Conservation (phyloP, 2,113 vertebrate genomes). For the Morone saxatilis region DNA sequence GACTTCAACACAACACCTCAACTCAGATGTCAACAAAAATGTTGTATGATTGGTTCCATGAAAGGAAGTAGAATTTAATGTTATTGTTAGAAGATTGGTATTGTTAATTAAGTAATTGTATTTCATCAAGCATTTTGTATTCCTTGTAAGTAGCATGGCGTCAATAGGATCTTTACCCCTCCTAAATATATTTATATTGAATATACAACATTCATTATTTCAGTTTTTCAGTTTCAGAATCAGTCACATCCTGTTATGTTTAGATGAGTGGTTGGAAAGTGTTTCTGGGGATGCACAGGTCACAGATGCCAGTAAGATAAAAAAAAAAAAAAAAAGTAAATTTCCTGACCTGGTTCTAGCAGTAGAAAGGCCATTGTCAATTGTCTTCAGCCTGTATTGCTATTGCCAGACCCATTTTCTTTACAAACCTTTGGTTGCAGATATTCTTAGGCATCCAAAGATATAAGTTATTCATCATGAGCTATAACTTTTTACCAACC, state of each 20-base stretch:
- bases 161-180: not conserved
- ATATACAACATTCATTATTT: not conserved
- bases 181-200: not conserved
- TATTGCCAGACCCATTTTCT: not conserved
- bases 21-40: not conserved
- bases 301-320: not conserved
- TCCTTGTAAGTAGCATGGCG: not conserved
- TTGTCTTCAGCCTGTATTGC: slow-evolving; percentile 12
- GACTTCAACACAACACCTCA: not conserved
- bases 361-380: slow-evolving; percentile 37
- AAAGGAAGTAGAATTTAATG: not conserved
- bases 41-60: not conserved
- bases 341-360: slow-evolving; percentile 34
- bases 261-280: not conserved
- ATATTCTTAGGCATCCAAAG: not conserved
- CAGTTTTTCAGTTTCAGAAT: not conserved
- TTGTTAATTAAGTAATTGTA: too few relatives aligned
- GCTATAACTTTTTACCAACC: not conserved
- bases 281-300: not conserved
- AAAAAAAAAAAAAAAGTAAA: slow-evolving; percentile 1
- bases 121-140: not conserved
- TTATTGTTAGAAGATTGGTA: not conserved
- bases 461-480: not conserved
- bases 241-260: slow-evolving; percentile 8
- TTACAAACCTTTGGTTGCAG: not conserved